A percentile compares a stretch with the other conserved stretches of the same genome.
These are phyloP conservation scores for Drosophila virilis DNA, from an alignment of 1,140 invertebrate genomes.

Conservation along the genomic window DNA sequence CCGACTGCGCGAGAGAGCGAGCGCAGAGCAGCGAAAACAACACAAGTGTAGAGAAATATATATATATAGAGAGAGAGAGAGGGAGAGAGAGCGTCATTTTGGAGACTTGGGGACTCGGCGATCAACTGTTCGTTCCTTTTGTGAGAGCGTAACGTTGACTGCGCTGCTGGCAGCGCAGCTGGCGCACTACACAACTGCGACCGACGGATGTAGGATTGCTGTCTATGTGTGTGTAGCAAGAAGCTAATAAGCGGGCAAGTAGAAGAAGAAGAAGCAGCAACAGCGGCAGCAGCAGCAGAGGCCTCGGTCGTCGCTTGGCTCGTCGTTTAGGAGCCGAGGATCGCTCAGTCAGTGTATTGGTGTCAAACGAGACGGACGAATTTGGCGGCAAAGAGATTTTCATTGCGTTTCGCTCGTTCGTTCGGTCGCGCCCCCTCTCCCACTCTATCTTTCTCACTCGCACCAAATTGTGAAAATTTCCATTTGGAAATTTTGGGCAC, in stretches of 20 bases:
- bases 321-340: conserved; percentile 75
- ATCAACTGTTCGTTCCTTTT: conserved; percentile 66
- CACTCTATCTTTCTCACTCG: conserved; percentile 35
- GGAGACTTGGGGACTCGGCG: conserved; percentile 66
- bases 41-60: conserved; percentile 34
- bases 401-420: conserved; percentile 54
- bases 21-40: conserved; percentile 8
- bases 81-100: conserved; percentile 28
- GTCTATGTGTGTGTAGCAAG: conserved; percentile 40
- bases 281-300: conserved; percentile 38
- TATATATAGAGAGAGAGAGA: background rate
- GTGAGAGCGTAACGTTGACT: conserved; percentile 50
- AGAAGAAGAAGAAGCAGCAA: conserved; percentile 51
- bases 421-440: conserved; percentile 41
- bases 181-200: conserved; percentile 24
- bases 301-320: conserved; percentile 53
- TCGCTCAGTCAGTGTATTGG: conserved; percentile 73
- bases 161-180: conserved; percentile 40
- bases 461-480: conserved; percentile 75
- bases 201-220: conserved; percentile 77
- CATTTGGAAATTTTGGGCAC: conserved; percentile 68
- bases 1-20: conserved; percentile 32
- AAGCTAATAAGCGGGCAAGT: conserved; percentile 57
- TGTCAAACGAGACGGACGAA: conserved; percentile 77
- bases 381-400: conserved; percentile 69